phyloP scores from a whole-genome alignment of 2,888 invertebrate genomes.

The Tiphia femorata region DNA sequence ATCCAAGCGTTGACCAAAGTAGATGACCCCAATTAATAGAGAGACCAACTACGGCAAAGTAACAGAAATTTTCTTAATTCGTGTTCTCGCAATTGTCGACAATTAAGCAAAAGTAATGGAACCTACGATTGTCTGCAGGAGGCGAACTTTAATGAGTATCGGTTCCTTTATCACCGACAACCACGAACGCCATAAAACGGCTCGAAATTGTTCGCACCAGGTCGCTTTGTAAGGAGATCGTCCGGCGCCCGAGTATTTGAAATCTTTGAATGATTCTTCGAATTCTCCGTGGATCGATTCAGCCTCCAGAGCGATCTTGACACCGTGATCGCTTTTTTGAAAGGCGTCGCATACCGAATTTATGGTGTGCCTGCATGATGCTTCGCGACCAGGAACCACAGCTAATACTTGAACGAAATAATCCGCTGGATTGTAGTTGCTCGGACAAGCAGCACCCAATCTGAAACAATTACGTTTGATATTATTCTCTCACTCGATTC shows the following conservation, averaged over 20 bases:
- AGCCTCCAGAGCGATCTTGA: conserved; percentile 74
- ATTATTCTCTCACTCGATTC: too few relatives aligned
- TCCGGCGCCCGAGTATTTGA: conserved; percentile 3
- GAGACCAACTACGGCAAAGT: conserved; percentile 80
- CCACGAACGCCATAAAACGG: conserved; percentile 93
- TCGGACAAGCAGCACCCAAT: conserved; percentile 85
- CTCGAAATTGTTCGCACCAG: conserved; percentile 90
- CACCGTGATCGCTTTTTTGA: conserved; percentile 76
- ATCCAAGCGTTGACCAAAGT: conserved; percentile 83
- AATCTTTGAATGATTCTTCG: conserved; percentile 41
- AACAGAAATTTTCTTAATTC: not conserved
- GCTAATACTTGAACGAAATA: conserved; percentile 92
- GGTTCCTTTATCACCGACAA: conserved; percentile 91
- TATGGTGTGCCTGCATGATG: conserved; percentile 82
- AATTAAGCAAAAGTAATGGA: conserved; percentile 1
- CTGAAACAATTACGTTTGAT: conserved; percentile 66
- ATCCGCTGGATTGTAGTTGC: conserved; percentile 94
- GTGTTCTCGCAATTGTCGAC: not conserved
- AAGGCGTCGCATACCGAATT: conserved; percentile 85
- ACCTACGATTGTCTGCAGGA: conserved; percentile 90
- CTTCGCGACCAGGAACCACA: conserved; percentile 86
- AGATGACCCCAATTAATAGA: conserved; percentile 88
- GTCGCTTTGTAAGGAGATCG: conserved; percentile 82
- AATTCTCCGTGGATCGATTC: conserved; percentile 62
- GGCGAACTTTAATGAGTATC: conserved; percentile 87